Conservation (phyloP, 2,113 vertebrate genomes). For the Callionymus lyra region DNA sequence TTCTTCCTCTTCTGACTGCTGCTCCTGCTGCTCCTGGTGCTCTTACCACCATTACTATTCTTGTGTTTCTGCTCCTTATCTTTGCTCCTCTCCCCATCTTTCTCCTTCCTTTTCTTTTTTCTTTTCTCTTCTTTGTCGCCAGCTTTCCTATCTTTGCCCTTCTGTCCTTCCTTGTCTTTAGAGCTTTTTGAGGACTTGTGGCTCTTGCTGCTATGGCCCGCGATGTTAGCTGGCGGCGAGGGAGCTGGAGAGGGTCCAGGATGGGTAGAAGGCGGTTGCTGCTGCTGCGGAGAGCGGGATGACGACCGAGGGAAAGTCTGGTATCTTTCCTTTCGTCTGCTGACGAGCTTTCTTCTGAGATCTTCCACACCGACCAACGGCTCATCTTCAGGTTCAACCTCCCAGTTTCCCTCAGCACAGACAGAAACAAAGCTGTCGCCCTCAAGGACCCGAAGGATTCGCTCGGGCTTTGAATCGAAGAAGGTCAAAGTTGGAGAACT, state of each 20-base stretch:
- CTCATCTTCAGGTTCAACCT: constrained; percentile 43
- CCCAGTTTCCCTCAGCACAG: constrained; percentile 64
- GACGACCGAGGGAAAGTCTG: constrained; percentile 56
- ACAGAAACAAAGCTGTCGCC: constrained; percentile 78
- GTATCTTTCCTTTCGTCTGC: constrained; percentile 73
- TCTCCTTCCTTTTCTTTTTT: constrained; percentile 48
- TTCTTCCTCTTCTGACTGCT: constrained; percentile 62
- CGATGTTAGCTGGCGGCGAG: constrained; percentile 14
- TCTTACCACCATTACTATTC: constrained; percentile 33
- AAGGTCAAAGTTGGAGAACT: constrained; percentile 49
- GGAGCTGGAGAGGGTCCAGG: constrained; percentile 24
- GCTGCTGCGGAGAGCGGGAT: constrained; percentile 42
- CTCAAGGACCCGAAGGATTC: constrained; percentile 70
- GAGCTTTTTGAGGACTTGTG: constrained; percentile 56
- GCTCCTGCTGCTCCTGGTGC: constrained; percentile 50
- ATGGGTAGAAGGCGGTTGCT: constrained; percentile 16
- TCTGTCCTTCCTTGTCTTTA: constrained; percentile 51
- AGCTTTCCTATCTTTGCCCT: constrained; percentile 52
- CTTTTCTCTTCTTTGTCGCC: constrained; percentile 51
- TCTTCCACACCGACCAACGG: constrained; percentile 67
- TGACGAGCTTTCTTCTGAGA: constrained; percentile 79
- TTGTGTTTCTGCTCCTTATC: constrained; percentile 35
- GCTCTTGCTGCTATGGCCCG: constrained; percentile 38
- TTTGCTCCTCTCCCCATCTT: constrained; percentile 31
- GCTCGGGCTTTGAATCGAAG: constrained; percentile 58